These are phyloP conservation scores for Rhamphomyia laevipes DNA, from an alignment of 2,888 invertebrate genomes.

Conservation along the genomic window DNA sequence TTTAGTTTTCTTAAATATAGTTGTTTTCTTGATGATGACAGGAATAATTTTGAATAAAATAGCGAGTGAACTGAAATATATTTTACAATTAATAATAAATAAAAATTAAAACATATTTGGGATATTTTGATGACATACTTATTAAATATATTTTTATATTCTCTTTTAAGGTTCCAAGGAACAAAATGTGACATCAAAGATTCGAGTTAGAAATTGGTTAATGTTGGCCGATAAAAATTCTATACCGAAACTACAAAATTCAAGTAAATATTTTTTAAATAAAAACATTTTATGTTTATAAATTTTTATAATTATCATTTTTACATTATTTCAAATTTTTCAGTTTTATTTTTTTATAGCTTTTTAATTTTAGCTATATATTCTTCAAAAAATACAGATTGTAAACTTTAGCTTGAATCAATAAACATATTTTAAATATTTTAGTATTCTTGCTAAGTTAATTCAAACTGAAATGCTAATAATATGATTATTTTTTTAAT, in stretches of 20 bases:
- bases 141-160: background rate
- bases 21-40: too few species aligned
- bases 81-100: too few species aligned
- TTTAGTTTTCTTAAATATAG: too few species aligned
- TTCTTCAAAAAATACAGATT: too few species aligned
- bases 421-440: too few species aligned
- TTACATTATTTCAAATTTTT: conserved; percentile 1
- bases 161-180: conserved; percentile 6
- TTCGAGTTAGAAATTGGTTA: conserved; percentile 36
- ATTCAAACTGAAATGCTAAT: background rate
- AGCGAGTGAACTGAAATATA: too few species aligned
- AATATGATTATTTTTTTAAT: conserved; percentile 3
- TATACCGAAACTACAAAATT: conserved; percentile 26
- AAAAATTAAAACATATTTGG: background rate
- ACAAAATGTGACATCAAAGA: conserved; percentile 24
- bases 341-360: background rate
- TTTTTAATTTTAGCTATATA: background rate
- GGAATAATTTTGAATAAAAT: too few species aligned
- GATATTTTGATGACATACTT: background rate
- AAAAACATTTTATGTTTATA: background rate
- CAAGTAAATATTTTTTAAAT: conserved; percentile 9
- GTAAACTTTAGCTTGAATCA: too few species aligned
- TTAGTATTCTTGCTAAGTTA: too few species aligned
- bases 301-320: background rate
- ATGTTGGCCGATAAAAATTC: conserved; percentile 33